These are phyloP conservation scores for Hystrix brachyura DNA, from an alignment of 2,113 vertebrate genomes.

Conservation along the genomic window DNA sequence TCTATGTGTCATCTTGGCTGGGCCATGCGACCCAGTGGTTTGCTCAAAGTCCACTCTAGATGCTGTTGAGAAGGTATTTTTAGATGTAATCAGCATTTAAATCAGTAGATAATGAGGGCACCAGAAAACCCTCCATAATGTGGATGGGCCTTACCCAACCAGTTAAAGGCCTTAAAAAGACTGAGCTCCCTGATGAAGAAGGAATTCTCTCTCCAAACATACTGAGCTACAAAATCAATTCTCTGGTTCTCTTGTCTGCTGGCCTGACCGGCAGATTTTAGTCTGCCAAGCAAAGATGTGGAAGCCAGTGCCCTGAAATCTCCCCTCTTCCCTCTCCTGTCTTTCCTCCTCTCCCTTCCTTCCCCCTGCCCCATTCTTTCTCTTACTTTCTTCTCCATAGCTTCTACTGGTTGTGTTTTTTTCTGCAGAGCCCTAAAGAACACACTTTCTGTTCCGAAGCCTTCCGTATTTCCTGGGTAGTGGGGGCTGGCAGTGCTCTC, in stretches of 20 bases:
- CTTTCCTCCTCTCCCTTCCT: fast-evolving
- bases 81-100: not conserved
- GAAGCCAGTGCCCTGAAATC: not conserved
- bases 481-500: not conserved
- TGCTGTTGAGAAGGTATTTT: not conserved
- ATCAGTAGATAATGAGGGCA: not conserved
- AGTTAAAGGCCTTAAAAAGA: not conserved
- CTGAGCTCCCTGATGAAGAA: not conserved
- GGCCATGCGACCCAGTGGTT: not conserved
- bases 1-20: not conserved
- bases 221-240: fast-evolving
- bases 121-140: not conserved
- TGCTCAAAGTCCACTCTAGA: not conserved
- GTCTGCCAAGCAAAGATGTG: not conserved
- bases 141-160: not conserved
- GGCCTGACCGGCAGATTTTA: not conserved
- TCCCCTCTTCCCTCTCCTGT: not conserved
- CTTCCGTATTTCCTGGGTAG: not conserved
- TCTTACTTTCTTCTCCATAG: not conserved
- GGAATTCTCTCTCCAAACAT: not conserved
- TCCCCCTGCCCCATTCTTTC: too few species aligned
- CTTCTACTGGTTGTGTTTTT: not conserved
- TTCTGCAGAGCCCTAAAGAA: not conserved
- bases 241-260: not conserved
- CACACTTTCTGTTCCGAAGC: not conserved